These are phyloP conservation scores for Lacerta bilineata DNA, from an alignment of 2,797 vertebrate species.

Conservation along the genomic window DNA sequence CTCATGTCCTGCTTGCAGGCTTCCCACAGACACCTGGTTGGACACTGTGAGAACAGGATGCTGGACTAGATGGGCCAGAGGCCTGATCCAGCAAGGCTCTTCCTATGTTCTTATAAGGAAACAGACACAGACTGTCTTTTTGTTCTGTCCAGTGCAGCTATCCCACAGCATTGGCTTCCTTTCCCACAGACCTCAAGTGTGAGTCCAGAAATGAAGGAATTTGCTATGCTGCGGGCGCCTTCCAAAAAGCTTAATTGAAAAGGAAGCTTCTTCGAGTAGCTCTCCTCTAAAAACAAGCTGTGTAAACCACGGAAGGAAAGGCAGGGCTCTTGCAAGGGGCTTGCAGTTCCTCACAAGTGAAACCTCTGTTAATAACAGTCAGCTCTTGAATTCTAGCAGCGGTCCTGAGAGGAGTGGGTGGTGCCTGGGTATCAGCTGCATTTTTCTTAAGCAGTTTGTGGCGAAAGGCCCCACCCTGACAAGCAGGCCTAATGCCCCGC, in stretches of 20 bases:
- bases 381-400: background rate
- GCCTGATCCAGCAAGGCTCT: no score
- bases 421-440: background rate
- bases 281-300: background rate
- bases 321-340: background rate
- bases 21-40: no score
- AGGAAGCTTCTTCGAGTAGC: background rate
- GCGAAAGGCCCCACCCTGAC: background rate
- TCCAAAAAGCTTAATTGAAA: constrained; percentile 1
- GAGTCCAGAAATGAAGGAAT: background rate
- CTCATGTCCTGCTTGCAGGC: no score
- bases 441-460: constrained; percentile 6
- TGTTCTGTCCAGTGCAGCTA: no score
- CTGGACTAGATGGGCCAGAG: no score
- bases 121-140: no score
- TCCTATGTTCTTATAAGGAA: no score
- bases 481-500: background rate
- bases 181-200: background rate
- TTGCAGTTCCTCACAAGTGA: constrained; percentile 1
- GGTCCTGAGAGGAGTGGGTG: background rate
- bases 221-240: background rate
- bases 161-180: background rate
- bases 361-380: constrained; percentile 12
- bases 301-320: constrained; percentile 27
- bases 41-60: no score